These are phyloP conservation scores for Styela clava DNA, from an alignment of 23 tunicate genomes.

Conservation along the genomic window DNA sequence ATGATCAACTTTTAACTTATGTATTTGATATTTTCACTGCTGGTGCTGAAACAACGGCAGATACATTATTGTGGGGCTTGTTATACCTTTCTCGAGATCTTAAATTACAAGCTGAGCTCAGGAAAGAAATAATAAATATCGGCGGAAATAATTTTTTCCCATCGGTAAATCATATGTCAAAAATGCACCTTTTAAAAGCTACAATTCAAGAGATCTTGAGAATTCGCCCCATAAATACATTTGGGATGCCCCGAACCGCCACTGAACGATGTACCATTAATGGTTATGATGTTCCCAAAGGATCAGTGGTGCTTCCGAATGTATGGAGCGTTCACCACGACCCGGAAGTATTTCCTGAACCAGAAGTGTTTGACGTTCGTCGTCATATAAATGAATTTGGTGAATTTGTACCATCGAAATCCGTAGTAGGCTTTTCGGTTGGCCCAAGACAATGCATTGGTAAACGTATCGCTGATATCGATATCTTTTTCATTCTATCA, in stretches of 20 bases:
- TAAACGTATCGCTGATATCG: constrained; percentile 17
- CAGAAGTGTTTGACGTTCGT: constrained; percentile 21
- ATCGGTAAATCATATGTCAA: background rate
- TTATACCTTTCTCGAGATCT: background rate
- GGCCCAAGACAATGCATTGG: constrained; percentile 33
- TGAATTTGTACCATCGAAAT: constrained; percentile 1
- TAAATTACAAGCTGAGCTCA: constrained; percentile 1
- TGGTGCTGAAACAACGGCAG: constrained; percentile 34
- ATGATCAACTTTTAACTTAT: constrained; percentile 2
- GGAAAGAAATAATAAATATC: constrained; percentile 3
- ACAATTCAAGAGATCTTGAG: constrained; percentile 25
- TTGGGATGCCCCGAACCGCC: constrained; percentile 16
- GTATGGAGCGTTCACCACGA: constrained; percentile 36
- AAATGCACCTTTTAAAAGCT: constrained; percentile 21
- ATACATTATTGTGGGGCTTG: constrained; percentile 29
- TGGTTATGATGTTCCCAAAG: constrained; percentile 3
- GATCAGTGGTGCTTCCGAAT: constrained; percentile 19
- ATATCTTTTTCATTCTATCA: constrained; percentile 8
- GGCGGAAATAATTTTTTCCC: background rate
- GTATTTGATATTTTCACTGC: constrained; percentile 28
- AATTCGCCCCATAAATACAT: constrained; percentile 11
- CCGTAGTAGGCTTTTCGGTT: constrained; percentile 2
- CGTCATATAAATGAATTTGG: constrained; percentile 17
- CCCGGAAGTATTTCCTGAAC: constrained; percentile 7
- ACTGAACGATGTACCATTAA: constrained; percentile 2